Evolutionary conservation across 2,888 invertebrate species (phyloP), one percentile per base, ranked within the genome.

Genomic region (Pterostichus niger): DNA sequence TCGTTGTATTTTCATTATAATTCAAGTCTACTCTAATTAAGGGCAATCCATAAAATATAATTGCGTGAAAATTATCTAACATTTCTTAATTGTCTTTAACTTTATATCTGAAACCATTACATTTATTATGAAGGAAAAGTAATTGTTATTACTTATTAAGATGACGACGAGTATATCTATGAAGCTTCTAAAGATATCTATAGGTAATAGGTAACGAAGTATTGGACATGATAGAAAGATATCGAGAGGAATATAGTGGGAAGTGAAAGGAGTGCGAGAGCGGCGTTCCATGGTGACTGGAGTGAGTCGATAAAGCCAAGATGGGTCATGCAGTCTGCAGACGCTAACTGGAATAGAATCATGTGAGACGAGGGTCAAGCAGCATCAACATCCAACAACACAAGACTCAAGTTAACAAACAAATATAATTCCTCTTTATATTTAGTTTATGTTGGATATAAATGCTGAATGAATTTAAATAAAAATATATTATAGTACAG

Each of bases 271-370:
- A 35, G 80, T 56, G 80, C 80, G 31, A 56, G 61, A 68, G 24
- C 68, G 80, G 64, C 64, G 80, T 80, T 80, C 68, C 68, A 64
- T 68, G 80, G 68, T 17, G 46, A 56, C 59, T 68, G 80, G 13
- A 80, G 64, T 80, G 80, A 64, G 80, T 64, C 80, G 80, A 68
- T 40, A 24, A 80, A 80, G 80, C 80, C 80, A 68, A 78, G 64
- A 80, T 80, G 80, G 80, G 49, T 49, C 80, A 80, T 80, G 80
- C 80, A 80, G 80, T 64, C 64, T 40, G 80, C 80, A 52, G 80
- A 49, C 68, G 64, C 80, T 80, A 80, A 80, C 80, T 80, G 80
- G 46, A 80, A 80, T 80, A 80, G 80, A 80, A 80, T 80, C 52
- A 80, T 80, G 68, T 80, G 80, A 80, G 80, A 68, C 56, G 17